These are phyloP conservation scores for Nomada flava DNA, from an alignment of 2,888 invertebrate genomes.

Conservation along the genomic window DNA sequence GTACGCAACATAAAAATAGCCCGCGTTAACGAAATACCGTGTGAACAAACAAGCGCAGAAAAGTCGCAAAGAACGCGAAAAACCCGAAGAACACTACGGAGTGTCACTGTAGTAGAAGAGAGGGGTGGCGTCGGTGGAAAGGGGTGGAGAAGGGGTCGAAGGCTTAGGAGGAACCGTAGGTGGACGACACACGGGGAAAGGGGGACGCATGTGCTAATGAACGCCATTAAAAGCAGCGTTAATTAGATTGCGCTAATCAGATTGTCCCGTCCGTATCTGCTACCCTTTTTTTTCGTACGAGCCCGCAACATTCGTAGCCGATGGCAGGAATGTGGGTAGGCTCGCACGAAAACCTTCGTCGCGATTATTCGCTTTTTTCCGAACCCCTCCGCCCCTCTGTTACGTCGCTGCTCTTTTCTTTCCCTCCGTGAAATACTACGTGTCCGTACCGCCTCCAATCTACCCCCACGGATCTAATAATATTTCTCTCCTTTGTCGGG, in stretches of 20 bases:
- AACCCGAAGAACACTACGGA: background rate
- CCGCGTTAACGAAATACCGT: too few species aligned
- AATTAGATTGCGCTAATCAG: slow-evolving; percentile 84
- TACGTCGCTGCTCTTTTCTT: slow-evolving; percentile 40
- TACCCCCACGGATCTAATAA: slow-evolving; percentile 47
- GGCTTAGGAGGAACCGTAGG: slow-evolving; percentile 62
- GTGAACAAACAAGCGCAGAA: background rate
- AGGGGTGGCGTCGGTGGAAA: background rate
- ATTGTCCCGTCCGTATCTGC: slow-evolving; percentile 82
- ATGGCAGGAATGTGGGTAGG: slow-evolving; percentile 73
- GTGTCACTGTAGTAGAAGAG: slow-evolving; percentile 55
- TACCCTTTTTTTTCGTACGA: slow-evolving; percentile 71
- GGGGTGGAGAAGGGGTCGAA: slow-evolving; percentile 36
- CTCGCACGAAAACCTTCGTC: slow-evolving; percentile 68
- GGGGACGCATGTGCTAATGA: slow-evolving; percentile 83
- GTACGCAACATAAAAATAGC: too few species aligned
- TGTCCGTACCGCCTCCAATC: slow-evolving; percentile 36
- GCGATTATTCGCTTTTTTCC: slow-evolving; percentile 68
- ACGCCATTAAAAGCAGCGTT: slow-evolving; percentile 84
- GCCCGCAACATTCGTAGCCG: slow-evolving; percentile 75
- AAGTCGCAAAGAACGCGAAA: background rate
- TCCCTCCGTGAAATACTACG: slow-evolving; percentile 49
- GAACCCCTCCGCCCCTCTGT: slow-evolving; percentile 36
- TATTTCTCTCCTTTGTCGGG: slow-evolving; percentile 53
- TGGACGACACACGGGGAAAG: slow-evolving; percentile 55